phyloP scores from a whole-genome alignment of 2,888 invertebrate species.

The Microplitis deprimator region DNA sequence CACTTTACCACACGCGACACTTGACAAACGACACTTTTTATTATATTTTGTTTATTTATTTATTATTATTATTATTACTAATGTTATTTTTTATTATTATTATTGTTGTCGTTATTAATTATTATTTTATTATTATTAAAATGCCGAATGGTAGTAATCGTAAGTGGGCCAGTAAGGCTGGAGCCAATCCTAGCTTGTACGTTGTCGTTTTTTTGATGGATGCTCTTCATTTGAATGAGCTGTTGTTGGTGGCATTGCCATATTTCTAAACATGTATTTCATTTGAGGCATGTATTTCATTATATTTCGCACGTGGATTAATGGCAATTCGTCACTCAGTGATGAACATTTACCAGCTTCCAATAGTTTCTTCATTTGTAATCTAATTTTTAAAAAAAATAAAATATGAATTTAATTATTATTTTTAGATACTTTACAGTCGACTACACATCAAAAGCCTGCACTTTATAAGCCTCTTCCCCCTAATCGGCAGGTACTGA shows the following conservation, averaged over 20 bases:
- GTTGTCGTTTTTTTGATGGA: slow-evolving; percentile 73
- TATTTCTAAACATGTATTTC: slow-evolving; percentile 83
- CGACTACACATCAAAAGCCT: no score
- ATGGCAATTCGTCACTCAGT: slow-evolving; percentile 81
- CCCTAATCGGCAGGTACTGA: no score
- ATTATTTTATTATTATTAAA: slow-evolving; percentile 52
- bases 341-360: slow-evolving; percentile 83
- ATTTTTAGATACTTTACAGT: no score
- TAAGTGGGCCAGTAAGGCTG: slow-evolving; percentile 72
- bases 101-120: background rate
- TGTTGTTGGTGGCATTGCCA: slow-evolving; percentile 68
- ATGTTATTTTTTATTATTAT: slow-evolving; percentile 14
- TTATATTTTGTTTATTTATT: slow-evolving; percentile 26
- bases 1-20: slow-evolving; percentile 43
- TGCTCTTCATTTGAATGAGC: slow-evolving; percentile 68
- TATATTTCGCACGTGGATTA: slow-evolving; percentile 87
- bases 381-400: slow-evolving; percentile 71
- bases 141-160: slow-evolving; percentile 70
- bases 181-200: slow-evolving; percentile 78
- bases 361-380: slow-evolving; percentile 83
- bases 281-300: slow-evolving; percentile 90
- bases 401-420: no score
- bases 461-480: no score
- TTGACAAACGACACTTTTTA: slow-evolving; percentile 29
- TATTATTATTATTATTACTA: slow-evolving; percentile 10